These are phyloP conservation scores for Cantharis rufa DNA, from an alignment of 2,888 invertebrate species.

Conservation along the genomic window DNA sequence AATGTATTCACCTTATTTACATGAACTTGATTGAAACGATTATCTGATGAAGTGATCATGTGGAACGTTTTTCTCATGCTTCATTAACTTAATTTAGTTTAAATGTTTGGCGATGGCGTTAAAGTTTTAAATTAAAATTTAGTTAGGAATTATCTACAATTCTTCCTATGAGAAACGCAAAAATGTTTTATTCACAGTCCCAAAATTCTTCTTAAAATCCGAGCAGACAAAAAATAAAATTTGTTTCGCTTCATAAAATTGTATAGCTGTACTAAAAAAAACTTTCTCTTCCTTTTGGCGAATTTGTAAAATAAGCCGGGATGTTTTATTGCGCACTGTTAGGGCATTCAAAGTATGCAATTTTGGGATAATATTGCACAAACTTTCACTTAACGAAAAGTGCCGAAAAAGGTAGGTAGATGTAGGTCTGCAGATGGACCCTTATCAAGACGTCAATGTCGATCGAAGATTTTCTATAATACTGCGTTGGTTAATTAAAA, in stretches of 20 bases:
- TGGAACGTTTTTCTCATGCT: background rate
- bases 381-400: background rate
- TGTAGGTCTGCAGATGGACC: background rate
- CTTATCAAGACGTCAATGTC: background rate
- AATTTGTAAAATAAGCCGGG: background rate
- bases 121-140: background rate
- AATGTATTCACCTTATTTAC: background rate
- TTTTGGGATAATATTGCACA: background rate
- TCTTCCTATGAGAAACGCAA: background rate
- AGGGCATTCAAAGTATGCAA: background rate
- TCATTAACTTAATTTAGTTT: background rate
- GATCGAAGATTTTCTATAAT: background rate
- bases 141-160: background rate
- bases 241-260: slow-evolving; percentile 4
- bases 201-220: background rate
- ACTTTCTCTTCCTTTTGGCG: slow-evolving; percentile 35
- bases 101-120: background rate
- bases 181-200: background rate
- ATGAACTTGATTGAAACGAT: background rate
- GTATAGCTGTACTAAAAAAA: slow-evolving; percentile 7
- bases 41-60: background rate
- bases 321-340: background rate
- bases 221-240: slow-evolving; percentile 1
- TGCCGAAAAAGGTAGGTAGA: background rate
- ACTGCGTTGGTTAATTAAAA: background rate